Evolutionary conservation across 1,140 invertebrate species (phyloP).

Genomic region (Notospermus geniculatus): DNA sequence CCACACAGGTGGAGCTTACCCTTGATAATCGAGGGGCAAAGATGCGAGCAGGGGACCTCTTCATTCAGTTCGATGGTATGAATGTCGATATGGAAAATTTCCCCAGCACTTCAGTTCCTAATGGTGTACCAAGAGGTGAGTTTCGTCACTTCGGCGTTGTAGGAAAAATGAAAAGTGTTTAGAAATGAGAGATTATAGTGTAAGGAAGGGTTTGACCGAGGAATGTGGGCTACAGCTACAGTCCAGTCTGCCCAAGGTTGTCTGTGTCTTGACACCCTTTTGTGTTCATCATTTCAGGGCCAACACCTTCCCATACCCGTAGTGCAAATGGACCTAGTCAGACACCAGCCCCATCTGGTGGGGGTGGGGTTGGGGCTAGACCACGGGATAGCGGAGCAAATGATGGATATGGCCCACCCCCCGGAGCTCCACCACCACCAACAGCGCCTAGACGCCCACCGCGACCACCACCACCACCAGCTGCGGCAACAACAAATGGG

Average conservation of each 20-base stretch:
- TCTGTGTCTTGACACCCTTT: not conserved
- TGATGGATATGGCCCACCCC: not conserved
- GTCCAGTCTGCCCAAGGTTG: too few species aligned
- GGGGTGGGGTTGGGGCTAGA: too few species aligned
- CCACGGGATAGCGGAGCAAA: slow-evolving; percentile 1
- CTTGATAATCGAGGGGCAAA: slow-evolving; percentile 2
- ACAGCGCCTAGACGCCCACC: not conserved
- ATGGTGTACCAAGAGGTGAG: slow-evolving; percentile 20
- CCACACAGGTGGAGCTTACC: slow-evolving; percentile 2
- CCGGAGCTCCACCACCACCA: not conserved
- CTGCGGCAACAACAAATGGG: not conserved
- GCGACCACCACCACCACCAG: not conserved
- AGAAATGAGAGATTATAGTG: too few species aligned
- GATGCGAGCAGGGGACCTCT: slow-evolving; percentile 65
- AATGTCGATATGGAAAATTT: slow-evolving; percentile 66
- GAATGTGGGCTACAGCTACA: too few species aligned
- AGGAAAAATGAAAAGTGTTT: too few species aligned
- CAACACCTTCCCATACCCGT: not conserved
- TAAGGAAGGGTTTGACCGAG: too few species aligned
- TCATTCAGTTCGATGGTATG: slow-evolving; percentile 71
- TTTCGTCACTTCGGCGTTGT: too few species aligned
- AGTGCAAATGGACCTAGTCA: not conserved
- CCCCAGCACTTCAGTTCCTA: slow-evolving; percentile 19
- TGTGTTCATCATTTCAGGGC: slow-evolving; percentile 4
- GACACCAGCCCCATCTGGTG: not conserved